Evolutionary conservation across 2,113 vertebrate genomes (phyloP), one percentile per base, ranked within the genome.

Genomic region (Leucoraja erinaceus): DNA sequence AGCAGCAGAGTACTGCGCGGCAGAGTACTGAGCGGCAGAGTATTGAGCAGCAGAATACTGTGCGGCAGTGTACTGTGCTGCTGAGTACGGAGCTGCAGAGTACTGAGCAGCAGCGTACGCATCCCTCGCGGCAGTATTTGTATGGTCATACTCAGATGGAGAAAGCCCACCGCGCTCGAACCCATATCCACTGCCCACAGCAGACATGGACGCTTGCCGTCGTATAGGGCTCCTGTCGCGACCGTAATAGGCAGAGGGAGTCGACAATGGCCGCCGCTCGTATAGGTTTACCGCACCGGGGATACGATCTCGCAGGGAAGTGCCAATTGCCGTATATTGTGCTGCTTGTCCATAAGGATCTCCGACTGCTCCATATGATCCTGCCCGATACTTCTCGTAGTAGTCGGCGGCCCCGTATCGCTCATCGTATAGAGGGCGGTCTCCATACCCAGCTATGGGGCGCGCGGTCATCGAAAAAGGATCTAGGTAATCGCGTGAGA

Each of bases 311-410:
- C 83, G 83, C 59, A 88, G 56, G 59, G 83, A 88, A 88, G 83
- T 31, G 83, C 83, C 59, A 5, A 88, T 5, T 18, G 83, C 28
- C 25, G 59, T 63, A 88, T 63, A 88, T 31, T 25, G 59, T n/a
- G 28, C 56, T 16, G 83, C 56, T 59, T 59, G 83, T 31, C 83
- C 59, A n/a, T 88, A 88, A 63, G 83, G 83, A 88, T 88, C 83
- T 63, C 83, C 83, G 28, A 88, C 83, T 5, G 83, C 96, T 95
- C 96, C 96, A 3, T 97, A 97, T 93, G 98, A 96, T 95, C 97
- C 97, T 95, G 98, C 98, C 94, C 98, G 97, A 96, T 98, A 99
- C 93, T 98, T 98, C 97, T 99, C 98, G 95, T 99, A 99, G 97
- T 98, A 99, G 97, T 99, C 98, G 95, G 98, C 68, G 4, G 47